These are phyloP conservation scores for Ditula angustiorana DNA, from an alignment of 2,888 invertebrate species.

Conservation along the genomic window DNA sequence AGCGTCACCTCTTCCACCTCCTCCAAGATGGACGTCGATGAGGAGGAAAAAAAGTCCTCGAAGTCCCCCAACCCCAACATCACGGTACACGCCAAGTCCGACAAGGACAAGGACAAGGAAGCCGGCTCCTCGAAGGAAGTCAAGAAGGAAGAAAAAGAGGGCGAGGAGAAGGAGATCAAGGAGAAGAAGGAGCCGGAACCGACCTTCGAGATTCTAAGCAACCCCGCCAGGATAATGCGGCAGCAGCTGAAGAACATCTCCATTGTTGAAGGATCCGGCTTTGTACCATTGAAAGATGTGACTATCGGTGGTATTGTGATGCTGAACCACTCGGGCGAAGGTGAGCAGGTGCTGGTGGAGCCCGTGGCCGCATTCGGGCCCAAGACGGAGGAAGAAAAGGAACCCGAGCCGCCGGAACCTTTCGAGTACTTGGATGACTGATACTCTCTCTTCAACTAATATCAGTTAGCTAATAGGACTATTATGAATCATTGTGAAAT, in stretches of 20 bases:
- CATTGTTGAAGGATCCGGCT: slow-evolving; percentile 92
- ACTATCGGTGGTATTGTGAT: slow-evolving; percentile 98
- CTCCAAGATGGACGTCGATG: slow-evolving; percentile 96
- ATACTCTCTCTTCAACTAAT: slow-evolving; percentile 62
- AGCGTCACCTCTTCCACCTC: slow-evolving; percentile 84
- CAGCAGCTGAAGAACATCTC: slow-evolving; percentile 94
- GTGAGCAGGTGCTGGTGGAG: slow-evolving; percentile 95
- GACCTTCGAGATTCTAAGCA: slow-evolving; percentile 94
- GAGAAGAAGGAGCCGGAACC: slow-evolving; percentile 96
- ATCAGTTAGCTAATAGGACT: slow-evolving; percentile 55
- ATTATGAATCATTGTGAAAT: slow-evolving; percentile 56
- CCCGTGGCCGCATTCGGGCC: slow-evolving; percentile 96
- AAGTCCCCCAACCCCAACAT: slow-evolving; percentile 80
- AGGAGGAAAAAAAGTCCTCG: slow-evolving; percentile 85
- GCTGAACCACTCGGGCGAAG: slow-evolving; percentile 93
- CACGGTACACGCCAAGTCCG: slow-evolving; percentile 81
- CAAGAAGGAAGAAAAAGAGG: slow-evolving; percentile 81
- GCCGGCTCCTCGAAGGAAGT: slow-evolving; percentile 77
- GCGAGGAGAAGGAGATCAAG: slow-evolving; percentile 75
- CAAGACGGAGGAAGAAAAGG: slow-evolving; percentile 97
- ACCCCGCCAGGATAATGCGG: slow-evolving; percentile 97
- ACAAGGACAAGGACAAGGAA: slow-evolving; percentile 75
- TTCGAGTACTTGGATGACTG: slow-evolving; percentile 97
- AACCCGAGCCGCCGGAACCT: slow-evolving; percentile 98
- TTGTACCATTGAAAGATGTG: slow-evolving; percentile 95